phyloP scores from a whole-genome alignment of 2,797 vertebrate species.

The Eulemur albifrons region DNA sequence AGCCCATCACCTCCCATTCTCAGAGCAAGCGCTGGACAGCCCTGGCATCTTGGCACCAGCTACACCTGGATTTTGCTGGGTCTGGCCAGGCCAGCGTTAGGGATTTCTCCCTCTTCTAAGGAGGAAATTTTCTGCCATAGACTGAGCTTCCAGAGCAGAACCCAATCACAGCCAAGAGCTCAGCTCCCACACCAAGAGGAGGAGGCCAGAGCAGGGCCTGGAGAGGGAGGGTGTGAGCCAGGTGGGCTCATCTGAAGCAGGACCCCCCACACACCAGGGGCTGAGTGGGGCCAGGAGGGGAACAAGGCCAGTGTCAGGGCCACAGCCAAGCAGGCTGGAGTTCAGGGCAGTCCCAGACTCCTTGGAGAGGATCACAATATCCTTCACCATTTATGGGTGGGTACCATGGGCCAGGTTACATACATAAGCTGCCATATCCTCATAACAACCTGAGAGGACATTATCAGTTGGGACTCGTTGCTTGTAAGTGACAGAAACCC shows the following conservation, averaged over 20 bases:
- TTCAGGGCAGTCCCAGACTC: background rate
- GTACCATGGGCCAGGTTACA: background rate
- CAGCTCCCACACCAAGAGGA: background rate
- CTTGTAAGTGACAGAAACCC: background rate
- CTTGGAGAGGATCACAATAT: background rate
- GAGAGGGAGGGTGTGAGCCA: too few relatives aligned
- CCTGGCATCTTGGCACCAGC: background rate
- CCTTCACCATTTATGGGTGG: background rate
- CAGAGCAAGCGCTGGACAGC: too few relatives aligned
- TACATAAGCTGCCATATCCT: fast-evolving
- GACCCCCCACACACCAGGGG: too few relatives aligned
- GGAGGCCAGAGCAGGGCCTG: background rate
- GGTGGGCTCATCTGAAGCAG: background rate
- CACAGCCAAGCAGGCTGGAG: background rate
- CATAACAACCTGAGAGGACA: background rate
- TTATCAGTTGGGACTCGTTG: background rate
- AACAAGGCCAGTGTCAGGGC: background rate
- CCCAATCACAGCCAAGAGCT: background rate
- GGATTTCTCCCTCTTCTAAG: background rate
- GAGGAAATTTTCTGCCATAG: background rate
- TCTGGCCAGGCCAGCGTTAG: background rate
- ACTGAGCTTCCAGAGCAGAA: background rate
- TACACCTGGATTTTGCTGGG: too few relatives aligned
- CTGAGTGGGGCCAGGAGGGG: background rate
- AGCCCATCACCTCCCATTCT: background rate